A percentile compares a stretch with the other conserved stretches of the same genome.
Evolutionary conservation across 2,888 invertebrate genomes (phyloP).

Genomic region (Drosophila paramelanica): DNA sequence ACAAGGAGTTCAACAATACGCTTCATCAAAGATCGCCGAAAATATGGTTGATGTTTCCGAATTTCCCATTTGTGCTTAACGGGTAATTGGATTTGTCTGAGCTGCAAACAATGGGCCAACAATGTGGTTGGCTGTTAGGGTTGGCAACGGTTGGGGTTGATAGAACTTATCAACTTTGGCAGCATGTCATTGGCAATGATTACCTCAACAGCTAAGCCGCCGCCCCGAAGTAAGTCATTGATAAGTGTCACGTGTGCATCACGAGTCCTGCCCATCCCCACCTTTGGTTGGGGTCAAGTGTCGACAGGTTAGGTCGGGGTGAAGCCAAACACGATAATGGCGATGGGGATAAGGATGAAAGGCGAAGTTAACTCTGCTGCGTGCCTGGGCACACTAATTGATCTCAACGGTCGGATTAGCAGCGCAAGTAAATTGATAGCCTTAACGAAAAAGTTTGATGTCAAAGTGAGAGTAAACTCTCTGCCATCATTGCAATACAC

Average conservation of each 20-base stretch:
- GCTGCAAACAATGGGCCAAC: background rate
- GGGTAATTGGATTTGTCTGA: slow-evolving; percentile 16
- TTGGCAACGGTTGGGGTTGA: background rate
- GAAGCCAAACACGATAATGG: slow-evolving; percentile 6
- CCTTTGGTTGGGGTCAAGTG: slow-evolving; percentile 5
- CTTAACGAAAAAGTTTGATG: slow-evolving; percentile 59
- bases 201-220: slow-evolving; percentile 21
- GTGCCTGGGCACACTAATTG: slow-evolving; percentile 66
- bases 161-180: slow-evolving; percentile 42
- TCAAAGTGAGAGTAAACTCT: slow-evolving; percentile 49
- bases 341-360: background rate
- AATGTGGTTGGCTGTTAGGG: background rate
- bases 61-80: background rate
- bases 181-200: slow-evolving; percentile 54
- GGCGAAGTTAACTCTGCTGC: slow-evolving; percentile 31
- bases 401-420: slow-evolving; percentile 76
- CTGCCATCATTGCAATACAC: slow-evolving; percentile 1
- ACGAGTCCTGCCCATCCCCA: background rate
- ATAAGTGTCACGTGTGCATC: slow-evolving; percentile 32
- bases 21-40: background rate
- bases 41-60: background rate
- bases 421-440: slow-evolving; percentile 67
- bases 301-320: slow-evolving; percentile 18
- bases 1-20: background rate
- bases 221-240: slow-evolving; percentile 22